phyloP scores from a whole-genome alignment of 1,140 invertebrate genomes.

The Dufourea novaeangliae region DNA sequence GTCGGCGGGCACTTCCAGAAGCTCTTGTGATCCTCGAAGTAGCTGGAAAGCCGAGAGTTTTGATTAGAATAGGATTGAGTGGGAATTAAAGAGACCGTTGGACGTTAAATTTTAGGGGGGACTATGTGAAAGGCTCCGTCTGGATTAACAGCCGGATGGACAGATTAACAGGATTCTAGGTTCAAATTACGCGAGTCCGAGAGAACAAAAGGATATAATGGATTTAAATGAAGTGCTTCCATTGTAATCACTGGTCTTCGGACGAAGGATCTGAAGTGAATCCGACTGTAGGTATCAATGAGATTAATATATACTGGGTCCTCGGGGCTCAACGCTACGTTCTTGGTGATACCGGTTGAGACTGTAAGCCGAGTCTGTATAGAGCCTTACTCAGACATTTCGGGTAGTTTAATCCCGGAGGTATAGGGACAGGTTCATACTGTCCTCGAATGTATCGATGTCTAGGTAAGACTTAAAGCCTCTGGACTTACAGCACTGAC shows the following conservation, averaged over 20 bases:
- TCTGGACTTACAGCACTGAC: no score
- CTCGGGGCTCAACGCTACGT: background rate
- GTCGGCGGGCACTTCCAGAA: slow-evolving; percentile 33
- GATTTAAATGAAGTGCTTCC: no score
- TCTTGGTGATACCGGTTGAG: background rate
- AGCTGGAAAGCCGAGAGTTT: slow-evolving; percentile 56
- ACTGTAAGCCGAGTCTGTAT: background rate
- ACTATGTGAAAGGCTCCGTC: background rate
- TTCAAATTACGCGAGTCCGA: no score
- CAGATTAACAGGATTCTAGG: background rate
- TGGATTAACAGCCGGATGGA: background rate
- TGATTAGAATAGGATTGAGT: background rate
- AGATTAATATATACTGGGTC: background rate
- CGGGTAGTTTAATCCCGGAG: slow-evolving; percentile 1
- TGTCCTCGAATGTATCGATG: background rate
- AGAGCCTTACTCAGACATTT: background rate
- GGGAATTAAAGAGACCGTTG: background rate
- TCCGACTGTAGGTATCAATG: background rate
- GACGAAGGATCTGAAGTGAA: background rate
- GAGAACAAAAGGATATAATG: no score
- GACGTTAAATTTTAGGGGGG: background rate
- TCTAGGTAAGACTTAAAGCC: background rate
- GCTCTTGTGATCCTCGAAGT: slow-evolving; percentile 62
- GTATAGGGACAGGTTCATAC: background rate
- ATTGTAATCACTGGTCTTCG: no score